Evolutionary conservation across 2,888 invertebrate species (phyloP), one percentile per base, ranked within the genome.

Genomic region (Fabriciana adippe): DNA sequence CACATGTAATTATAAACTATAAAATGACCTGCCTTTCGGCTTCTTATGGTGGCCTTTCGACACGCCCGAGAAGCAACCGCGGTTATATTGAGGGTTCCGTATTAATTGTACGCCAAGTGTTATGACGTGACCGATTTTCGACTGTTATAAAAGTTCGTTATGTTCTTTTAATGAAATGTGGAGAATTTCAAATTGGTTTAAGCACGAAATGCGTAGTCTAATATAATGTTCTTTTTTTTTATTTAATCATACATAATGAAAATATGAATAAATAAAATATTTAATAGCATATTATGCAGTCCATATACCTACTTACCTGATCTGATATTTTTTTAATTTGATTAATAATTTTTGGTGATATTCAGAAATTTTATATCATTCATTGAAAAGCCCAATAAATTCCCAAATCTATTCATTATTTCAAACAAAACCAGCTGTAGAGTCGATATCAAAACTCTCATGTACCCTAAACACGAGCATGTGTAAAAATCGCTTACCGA

Each of bases 1-100:
- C 86, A 87, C 76, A 70, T 73, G 89, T 89, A 92, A 92, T 92
- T 92, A 92, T 91, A 89, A 90, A 88, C 90, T 89, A 91, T 92
- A 92, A 92, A 91, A 87, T 80, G 85, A 84, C 79, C 81, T 80
- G 76, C 81, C 86, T 90, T 90, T 90, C 88, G 88, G 92, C 91
- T 91, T 90, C 91, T 89, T 91, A 86, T 82, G 85, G 74, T 85
- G 84, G 85, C 85, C 83, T 88, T 90, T 90, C 88, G 91, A 88
- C 83, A 90, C 88, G 86, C 79, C 67, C 75, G 76, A 75, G 51
- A 61, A 35, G 73, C 74, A 74, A 72, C 68, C 66, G 55, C 64
- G 71, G 56, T 65, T 65, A n/a, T 3, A 56, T 15, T 21, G 54
- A 60, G 70, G 85, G 89, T 85, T 88, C 90, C 78, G 88, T 84